Conservation (phyloP, 1,140 invertebrate species). For the Drosophila saltans region DNA sequence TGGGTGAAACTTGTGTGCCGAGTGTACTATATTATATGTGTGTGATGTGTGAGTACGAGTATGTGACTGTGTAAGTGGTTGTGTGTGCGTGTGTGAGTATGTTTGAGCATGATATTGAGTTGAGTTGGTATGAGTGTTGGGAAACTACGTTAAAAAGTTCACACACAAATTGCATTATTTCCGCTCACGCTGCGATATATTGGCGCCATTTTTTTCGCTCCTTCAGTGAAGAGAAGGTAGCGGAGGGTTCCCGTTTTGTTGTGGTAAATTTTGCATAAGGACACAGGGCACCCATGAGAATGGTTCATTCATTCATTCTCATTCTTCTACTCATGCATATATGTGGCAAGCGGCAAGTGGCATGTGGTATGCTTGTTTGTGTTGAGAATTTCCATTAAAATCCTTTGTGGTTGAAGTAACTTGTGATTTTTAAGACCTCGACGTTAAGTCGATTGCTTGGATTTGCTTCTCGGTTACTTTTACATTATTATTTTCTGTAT, state of each 20-base stretch:
- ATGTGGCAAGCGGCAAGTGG: constrained; percentile 24
- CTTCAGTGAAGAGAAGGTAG: background rate
- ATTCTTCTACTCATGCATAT: constrained; percentile 8
- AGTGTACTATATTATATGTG: constrained; percentile 15
- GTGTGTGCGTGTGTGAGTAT: constrained; percentile 18
- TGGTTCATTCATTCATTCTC: constrained; percentile 18
- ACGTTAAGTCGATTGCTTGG: constrained; percentile 20
- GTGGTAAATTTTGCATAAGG: constrained; percentile 69
- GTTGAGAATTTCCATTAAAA: constrained; percentile 58
- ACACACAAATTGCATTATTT: constrained; percentile 81
- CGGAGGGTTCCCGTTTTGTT: constrained; percentile 42
- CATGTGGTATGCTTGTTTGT: constrained; percentile 26
- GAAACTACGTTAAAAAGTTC: constrained; percentile 79
- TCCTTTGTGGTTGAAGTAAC: constrained; percentile 36
- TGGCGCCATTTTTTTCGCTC: constrained; percentile 66
- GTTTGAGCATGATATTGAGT: constrained; percentile 18
- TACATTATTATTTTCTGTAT: background rate
- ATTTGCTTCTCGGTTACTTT: constrained; percentile 9
- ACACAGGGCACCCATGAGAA: constrained; percentile 50
- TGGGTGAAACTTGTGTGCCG: constrained; percentile 53
- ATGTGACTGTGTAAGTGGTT: background rate
- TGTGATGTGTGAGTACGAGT: constrained; percentile 27
- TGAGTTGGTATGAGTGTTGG: constrained; percentile 21
- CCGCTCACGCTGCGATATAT: constrained; percentile 64
- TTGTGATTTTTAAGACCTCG: constrained; percentile 36